Base-by-base conservation (phyloP, 2,113 vertebrate species). In the Apteryx mantelli region DNA sequence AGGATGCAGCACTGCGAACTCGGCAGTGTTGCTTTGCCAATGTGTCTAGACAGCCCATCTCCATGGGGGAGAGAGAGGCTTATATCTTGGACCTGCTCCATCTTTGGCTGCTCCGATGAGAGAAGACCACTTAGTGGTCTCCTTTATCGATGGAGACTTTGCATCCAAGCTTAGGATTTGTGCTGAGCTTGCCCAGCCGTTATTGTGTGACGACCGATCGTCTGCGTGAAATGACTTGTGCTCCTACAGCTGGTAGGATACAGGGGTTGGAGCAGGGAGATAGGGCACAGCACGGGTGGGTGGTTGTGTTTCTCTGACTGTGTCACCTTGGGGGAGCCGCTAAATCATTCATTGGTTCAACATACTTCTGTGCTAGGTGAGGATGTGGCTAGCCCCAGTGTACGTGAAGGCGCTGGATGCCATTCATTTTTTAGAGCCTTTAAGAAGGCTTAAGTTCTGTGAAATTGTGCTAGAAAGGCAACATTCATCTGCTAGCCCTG, bases 31-130 rank as follows among this genome's bases (percentile, higher is more conserved):
- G 85, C 91, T 70, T 86, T 96, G 96, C 97, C 95, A 97, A 82
- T 40, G 88, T 76, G 95, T 97, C 97, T 97, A 97, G 97, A 97
- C 94, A 92, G 93, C 76, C 79, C 96, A 91, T 91, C 91, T 94
- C 95, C 76, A 63, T 2, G 4, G 80, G 78, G 82, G 89, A 90
- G 85, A 96, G 87, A 34, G 78, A 52, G 83, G 68, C 85, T 94
- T 75, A 55, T 88, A 90, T 55, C 85, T 93, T 97, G 95, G 97
- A 81, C 60, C 82, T 2, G 8, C 73, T 96, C 94, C 94, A 97
- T 55, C 75, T 8, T 40, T 30, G 75, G 55, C 94, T 88, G 79
- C 82, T 94, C 61, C 2, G 4, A 3, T 73, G 89, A 92, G 91
- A 95, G 56, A 44, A 64, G 85, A 82, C 55, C 85, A 48, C 73